Base-by-base conservation (phyloP, 2,888 invertebrate species). In the Amphipyra berbera region DNA sequence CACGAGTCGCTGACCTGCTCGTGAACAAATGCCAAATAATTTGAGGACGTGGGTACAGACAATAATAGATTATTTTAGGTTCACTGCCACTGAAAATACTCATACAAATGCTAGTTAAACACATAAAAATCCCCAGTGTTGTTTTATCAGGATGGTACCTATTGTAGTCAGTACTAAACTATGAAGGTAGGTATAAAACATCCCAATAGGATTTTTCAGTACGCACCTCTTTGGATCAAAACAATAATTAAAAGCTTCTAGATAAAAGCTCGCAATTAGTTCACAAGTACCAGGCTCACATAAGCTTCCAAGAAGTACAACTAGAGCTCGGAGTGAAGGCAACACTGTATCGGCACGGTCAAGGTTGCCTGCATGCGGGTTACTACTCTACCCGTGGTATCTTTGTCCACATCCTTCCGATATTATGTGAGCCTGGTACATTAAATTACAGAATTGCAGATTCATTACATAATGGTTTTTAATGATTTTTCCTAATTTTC, bases 251-350 rank as follows among this genome's bases (percentile, higher is more conserved):
- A 68, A 54, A 46, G 54, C 62, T 74, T 50, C 12, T 47, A 44
- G 52, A 49, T 68, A 72, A 76, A 83, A 81, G 79, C 77, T 78
- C 33, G 14, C 63, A 74, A 79, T 68, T 69, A 78, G 78, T 68
- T 63, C 74, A 76, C 58, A 61, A 75, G 77, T 82, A 88, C 85
- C 78, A 87, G 84, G 85, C 78, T 46, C 60, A 61, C 85, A 88
- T 83, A 74, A 80, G 60, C 52, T 67, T 67, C 65, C 61, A 79
- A 82, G 82, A 85, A 72, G 73, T 79, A 65, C 67, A 77, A 81
- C 74, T 78, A 75, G 73, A 70, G 67, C 63, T 74, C 59, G 60
- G 64, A 82, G 82, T 76, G 82, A 85, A 83, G 82, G 84, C 69
- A 64, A 73, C 72, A 63, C 68, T 71, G 70, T 70, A 59, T 68